phyloP scores from a whole-genome alignment of 2,797 vertebrate genomes.

The Chrosomus eos region DNA sequence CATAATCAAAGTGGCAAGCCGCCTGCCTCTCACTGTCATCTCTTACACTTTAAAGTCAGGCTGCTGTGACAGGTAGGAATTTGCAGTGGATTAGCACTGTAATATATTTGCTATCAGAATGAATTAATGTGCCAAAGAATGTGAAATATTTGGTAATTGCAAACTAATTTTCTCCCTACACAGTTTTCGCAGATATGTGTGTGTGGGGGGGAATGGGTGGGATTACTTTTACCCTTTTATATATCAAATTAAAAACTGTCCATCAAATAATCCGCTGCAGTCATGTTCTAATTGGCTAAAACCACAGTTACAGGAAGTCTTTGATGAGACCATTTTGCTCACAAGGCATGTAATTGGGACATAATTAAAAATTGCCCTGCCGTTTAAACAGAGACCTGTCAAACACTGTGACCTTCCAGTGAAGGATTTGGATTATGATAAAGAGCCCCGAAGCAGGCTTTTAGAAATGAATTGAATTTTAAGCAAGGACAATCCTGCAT shows the following conservation, averaged over 20 bases:
- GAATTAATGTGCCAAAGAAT: constrained; percentile 76
- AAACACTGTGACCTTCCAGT: constrained; percentile 55
- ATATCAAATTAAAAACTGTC: constrained; percentile 53
- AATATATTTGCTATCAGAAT: constrained; percentile 79
- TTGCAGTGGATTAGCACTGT: constrained; percentile 76
- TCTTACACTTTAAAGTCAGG: constrained; percentile 44
- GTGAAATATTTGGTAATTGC: constrained; percentile 77
- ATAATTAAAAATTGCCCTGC: constrained; percentile 62
- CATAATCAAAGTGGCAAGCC: constrained; percentile 69
- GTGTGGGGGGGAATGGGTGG: constrained; percentile 42
- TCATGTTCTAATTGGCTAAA: constrained; percentile 59
- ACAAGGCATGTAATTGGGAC: constrained; percentile 57
- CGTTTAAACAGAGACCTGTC: constrained; percentile 52
- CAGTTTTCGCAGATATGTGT: constrained; percentile 47
- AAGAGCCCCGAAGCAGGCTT: constrained; percentile 43
- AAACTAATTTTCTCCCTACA: constrained; percentile 57
- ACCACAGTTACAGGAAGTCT: constrained; percentile 55
- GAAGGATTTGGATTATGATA: constrained; percentile 36
- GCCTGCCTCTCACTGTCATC: constrained; percentile 60
- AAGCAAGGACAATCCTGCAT: constrained; percentile 31
- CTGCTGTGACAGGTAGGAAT: constrained; percentile 75
- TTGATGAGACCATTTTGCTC: constrained; percentile 59
- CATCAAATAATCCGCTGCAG: constrained; percentile 51
- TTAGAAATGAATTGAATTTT: constrained; percentile 48
- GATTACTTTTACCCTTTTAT: constrained; percentile 50